phyloP scores from a whole-genome alignment of 2,797 vertebrate species.

The Gallinago nigripennis region DNA sequence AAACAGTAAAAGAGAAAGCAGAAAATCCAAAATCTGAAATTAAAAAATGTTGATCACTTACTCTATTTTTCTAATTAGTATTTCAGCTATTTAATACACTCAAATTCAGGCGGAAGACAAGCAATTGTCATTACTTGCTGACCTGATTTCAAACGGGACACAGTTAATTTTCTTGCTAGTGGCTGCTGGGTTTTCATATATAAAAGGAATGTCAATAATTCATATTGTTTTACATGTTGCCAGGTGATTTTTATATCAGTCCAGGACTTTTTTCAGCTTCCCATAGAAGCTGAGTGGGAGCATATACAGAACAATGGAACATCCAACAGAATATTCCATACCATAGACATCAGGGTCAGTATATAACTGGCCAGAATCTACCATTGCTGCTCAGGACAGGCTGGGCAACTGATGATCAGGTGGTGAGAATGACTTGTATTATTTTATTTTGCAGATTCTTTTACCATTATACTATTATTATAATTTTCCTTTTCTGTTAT shows the following conservation, averaged over 20 bases:
- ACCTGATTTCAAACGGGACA: not conserved
- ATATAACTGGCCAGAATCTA: not conserved
- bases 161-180: not conserved
- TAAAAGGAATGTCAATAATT: not conserved
- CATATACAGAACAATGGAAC: not conserved
- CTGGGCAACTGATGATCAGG: not conserved
- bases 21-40: not conserved
- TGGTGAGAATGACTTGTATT: not conserved
- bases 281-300: not conserved
- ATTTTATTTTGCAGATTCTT: not conserved
- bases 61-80: not conserved
- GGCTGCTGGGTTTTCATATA: not conserved
- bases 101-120: not conserved
- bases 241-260: not conserved
- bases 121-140: not conserved
- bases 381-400: not conserved
- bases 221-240: not conserved
- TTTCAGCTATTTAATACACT: not conserved
- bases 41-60: not conserved
- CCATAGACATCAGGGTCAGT: not conserved
- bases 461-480: not conserved
- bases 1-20: not conserved
- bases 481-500: not conserved
- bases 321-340: not conserved
- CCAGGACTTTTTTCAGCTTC: not conserved